Evolutionary conservation across 2,113 vertebrate genomes (phyloP).

Genomic region (Eudorcas thomsonii): DNA sequence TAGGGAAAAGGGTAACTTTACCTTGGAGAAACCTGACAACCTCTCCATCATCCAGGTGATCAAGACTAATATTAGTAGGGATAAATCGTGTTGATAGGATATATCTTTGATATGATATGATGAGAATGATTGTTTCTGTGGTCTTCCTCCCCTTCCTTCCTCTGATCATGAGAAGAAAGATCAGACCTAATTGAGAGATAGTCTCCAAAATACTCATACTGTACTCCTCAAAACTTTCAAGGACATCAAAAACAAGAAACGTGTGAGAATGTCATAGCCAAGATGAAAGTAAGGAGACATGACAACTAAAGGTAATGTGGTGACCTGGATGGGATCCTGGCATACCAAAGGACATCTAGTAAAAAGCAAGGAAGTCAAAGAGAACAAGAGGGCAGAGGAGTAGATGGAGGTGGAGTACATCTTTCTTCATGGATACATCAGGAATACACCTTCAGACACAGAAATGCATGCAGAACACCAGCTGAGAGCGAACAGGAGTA

Average conservation of each 20-base stretch:
- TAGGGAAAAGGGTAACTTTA: not conserved
- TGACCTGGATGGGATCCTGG: not conserved
- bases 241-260: not conserved
- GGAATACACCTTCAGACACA: not conserved
- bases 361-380: not conserved
- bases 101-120: not conserved
- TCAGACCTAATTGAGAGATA: not conserved
- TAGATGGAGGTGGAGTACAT: rapidly evolving
- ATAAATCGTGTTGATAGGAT: not conserved
- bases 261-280: not conserved
- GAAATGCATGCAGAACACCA: not conserved
- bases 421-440: not conserved
- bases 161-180: not conserved
- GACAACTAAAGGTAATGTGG: not conserved
- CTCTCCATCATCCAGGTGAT: not conserved
- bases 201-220: not conserved
- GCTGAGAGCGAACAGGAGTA: not conserved
- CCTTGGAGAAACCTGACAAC: not conserved
- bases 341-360: not conserved
- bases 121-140: not conserved
- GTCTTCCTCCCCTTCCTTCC: not conserved
- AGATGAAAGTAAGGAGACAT: not conserved
- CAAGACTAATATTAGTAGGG: not conserved
- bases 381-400: not conserved
- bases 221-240: not conserved